Base-by-base conservation (phyloP, 2,113 vertebrate species). In the Eleginops maclovinus region DNA sequence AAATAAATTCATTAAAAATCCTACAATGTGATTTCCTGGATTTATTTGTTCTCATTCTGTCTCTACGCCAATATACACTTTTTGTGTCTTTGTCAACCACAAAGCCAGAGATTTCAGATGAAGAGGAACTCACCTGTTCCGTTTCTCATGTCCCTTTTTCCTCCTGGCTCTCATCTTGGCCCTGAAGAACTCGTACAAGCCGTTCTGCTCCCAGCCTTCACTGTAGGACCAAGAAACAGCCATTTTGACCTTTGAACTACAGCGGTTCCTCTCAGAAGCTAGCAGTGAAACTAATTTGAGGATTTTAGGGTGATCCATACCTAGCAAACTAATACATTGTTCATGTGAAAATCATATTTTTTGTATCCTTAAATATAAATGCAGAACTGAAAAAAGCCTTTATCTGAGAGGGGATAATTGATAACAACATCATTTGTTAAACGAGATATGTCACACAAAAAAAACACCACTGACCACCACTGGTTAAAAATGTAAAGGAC, bases 191-290 rank as follows among this genome's bases (percentile, higher is more conserved):
- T 99, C 98, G 0, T 99, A 99, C 19, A 99, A 94, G 8, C 98
- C 98, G 0, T 99, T 99, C 94, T 99, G 98, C 88, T 99, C 98
- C 98, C 98, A 99, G 75, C 98, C 98, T 91, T 99, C 98, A 51
- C 98, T 99, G 24, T 82, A 87, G 77, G 77, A 81, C 81, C 77
- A 36, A 89, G 1, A 36, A 56, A 59, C 56, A 81, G 9, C 22
- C 4, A 21, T 0, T 4, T 44, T 8, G 21, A 36, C 17, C 36
- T 36, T 36, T 36, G 31, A n/a, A 36, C 31, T 17, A 2, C 31
- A 73, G 41, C 21, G 7, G n/a, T 17, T 26, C 72, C 17, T 31
- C 22, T 31, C 36, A 75, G 2, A 56, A 19, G 14, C 28, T 53
- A 58, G n/a, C 17, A 40, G 26, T 43, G n/a, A 17, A 12, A 47